A percentile compares a stretch with the other conserved stretches of the same genome.
Conservation (phyloP, 2,888 invertebrate species). For the Epirrita christyi region DNA sequence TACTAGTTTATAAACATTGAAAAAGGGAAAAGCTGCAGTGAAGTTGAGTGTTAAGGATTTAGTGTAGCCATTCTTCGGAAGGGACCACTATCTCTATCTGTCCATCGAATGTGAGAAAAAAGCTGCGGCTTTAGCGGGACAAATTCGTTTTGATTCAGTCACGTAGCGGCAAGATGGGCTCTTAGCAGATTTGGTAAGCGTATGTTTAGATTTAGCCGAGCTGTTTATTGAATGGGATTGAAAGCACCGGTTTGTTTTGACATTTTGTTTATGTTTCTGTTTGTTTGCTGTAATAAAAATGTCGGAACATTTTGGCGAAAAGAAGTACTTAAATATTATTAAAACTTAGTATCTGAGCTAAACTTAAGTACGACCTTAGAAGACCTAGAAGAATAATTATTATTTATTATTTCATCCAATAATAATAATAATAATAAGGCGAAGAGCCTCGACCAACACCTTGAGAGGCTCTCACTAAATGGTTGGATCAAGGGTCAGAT, state of each 20-base stretch:
- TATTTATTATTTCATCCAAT: too few species aligned
- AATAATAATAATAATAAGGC: too few species aligned
- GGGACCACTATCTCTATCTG: conserved; percentile 78
- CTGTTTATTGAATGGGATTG: conserved; percentile 74
- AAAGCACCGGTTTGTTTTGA: conserved; percentile 43
- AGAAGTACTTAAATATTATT: too few species aligned
- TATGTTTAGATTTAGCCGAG: conserved; percentile 70
- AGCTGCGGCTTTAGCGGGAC: conserved; percentile 77
- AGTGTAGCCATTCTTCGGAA: conserved; percentile 68
- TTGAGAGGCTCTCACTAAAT: too few species aligned
- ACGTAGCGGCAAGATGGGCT: conserved; percentile 74
- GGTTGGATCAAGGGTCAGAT: too few species aligned
- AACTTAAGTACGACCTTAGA: too few species aligned
- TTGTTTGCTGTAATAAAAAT: conserved; percentile 4
- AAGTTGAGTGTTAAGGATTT: conserved; percentile 78
- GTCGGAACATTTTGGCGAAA: not conserved
- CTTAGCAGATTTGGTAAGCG: conserved; percentile 75
- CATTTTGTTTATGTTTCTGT: conserved; percentile 23
- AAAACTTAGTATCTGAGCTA: too few species aligned
- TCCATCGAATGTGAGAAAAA: conserved; percentile 77
- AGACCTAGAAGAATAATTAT: too few species aligned
- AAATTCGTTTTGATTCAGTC: conserved; percentile 82
- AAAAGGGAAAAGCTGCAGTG: conserved; percentile 59
- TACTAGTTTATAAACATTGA: conserved; percentile 43
- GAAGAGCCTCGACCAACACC: too few species aligned